Base-by-base conservation (phyloP, 2,797 vertebrate species). In the Mormyrus hasselquistii region DNA sequence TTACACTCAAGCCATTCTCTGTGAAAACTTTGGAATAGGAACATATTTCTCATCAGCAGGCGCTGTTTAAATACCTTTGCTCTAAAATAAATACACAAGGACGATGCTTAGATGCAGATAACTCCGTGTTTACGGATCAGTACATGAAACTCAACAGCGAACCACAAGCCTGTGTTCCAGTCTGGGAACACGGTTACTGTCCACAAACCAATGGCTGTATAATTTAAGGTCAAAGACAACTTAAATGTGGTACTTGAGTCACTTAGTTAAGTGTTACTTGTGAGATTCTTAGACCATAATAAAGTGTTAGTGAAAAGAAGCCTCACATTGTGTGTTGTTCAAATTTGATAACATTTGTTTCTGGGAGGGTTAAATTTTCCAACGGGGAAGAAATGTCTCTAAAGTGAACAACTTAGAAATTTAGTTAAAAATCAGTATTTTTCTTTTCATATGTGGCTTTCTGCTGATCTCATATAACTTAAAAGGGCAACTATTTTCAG, bases 151-250 rank as follows among this genome's bases (percentile, higher is more conserved):
- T 29, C 9, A 57, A 76, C 19, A 50, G 86, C 84, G 59, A 89
- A 90, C 85, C 88, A 88, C 41, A 93, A 89, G 92, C 90, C 90
- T 86, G 87, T 91, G 84, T 90, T 89, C 92, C 90, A 89, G 88
- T 88, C 88, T 88, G 53, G 25, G 85, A 91, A 91, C 91, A 91
- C 88, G 92, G 90, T 91, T 92, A 53, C 82, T 55, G 57, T 90
- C 88, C 84, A 89, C 91, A 89, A 88, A 89, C 87, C 87, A 91
- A 90, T 79, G 87, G 90, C 89, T 90, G 91, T 90, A 73, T 94
- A 95, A 94, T 94, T 94, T 92, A 93, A 92, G 93, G 94, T 91
- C 91, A 90, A 86, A 92, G 89, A 92, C 83, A 93, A 92, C 94
- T 88, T 94, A 95, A 92, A 90, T 87, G 92, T 87, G 91, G 89